Evolutionary conservation across 2,113 vertebrate species (phyloP).

Genomic region (Rutilus rutilus): DNA sequence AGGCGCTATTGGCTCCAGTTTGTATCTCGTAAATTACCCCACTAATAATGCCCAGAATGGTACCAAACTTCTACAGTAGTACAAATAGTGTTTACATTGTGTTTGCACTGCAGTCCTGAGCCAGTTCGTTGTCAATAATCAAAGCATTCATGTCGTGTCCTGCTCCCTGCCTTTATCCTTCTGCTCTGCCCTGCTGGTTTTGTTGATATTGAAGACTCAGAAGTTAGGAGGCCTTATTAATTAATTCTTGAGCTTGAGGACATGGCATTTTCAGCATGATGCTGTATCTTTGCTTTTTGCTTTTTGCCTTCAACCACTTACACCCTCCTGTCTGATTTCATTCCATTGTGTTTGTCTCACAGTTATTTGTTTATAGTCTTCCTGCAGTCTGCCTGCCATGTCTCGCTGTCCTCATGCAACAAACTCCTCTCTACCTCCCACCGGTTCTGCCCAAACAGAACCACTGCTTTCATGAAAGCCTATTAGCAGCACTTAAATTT

Average conservation of each 20-base stretch:
- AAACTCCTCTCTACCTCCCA: constrained; percentile 14
- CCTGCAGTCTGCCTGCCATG: constrained; percentile 17
- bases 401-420: not conserved
- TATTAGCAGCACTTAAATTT: not conserved
- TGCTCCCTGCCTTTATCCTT: too few species aligned
- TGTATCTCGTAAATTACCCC: too few species aligned
- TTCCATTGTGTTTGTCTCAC: constrained; percentile 39
- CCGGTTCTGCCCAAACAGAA: not conserved
- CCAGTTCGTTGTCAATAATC: too few species aligned
- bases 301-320: constrained; percentile 3
- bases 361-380: constrained; percentile 7
- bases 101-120: too few species aligned
- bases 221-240: constrained; percentile 43
- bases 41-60: too few species aligned
- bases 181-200: not conserved
- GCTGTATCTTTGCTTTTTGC: not conserved
- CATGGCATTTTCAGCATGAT: constrained; percentile 24
- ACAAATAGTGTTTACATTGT: too few species aligned
- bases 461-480: not conserved
- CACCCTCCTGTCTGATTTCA: not conserved
- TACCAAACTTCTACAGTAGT: too few species aligned
- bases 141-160: too few species aligned
- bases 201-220: constrained; percentile 43
- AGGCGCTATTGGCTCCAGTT: too few species aligned
- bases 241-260: constrained; percentile 21